A percentile compares a stretch with the other conserved stretches of the same genome.
Conservation (phyloP, 2,113 vertebrate genomes). For the Ameiurus melas region DNA sequence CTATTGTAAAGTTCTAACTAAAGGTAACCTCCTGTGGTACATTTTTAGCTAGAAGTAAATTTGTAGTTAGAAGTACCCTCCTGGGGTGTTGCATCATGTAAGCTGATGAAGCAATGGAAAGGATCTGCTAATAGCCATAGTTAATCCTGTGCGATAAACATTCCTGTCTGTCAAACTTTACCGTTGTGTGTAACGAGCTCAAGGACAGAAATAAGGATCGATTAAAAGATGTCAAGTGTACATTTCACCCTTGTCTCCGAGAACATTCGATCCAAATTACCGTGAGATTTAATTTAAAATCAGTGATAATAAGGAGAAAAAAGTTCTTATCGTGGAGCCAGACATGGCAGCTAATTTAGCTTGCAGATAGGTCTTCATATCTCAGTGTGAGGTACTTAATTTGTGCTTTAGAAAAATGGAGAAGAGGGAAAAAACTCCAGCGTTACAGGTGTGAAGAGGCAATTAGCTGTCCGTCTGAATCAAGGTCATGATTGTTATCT, state of each 20-base stretch:
- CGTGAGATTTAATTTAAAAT: background rate
- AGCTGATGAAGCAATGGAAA: background rate
- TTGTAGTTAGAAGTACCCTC: background rate
- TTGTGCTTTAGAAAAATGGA: background rate
- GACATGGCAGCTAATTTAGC: slow-evolving; percentile 9
- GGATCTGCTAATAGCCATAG: background rate
- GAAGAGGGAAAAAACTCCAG: background rate
- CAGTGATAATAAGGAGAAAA: background rate
- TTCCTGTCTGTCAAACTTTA: background rate
- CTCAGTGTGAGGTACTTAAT: background rate
- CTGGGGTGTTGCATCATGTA: background rate
- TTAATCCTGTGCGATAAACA: background rate
- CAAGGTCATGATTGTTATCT: slow-evolving; percentile 24
- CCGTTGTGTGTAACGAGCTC: background rate
- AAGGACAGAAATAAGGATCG: background rate
- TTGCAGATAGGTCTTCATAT: background rate
- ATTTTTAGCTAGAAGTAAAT: background rate
- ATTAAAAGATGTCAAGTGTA: background rate
- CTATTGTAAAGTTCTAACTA: background rate
- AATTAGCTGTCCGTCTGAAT: slow-evolving; percentile 20
- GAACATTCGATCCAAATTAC: background rate
- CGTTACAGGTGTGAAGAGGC: slow-evolving; percentile 1
- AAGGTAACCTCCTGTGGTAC: background rate
- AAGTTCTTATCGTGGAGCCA: background rate
- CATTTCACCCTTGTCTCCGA: background rate